Evolutionary conservation across 35 echinoderm and acorn worm species (phyloP).

Genomic region (Hemicentrotus pulcherrimus): DNA sequence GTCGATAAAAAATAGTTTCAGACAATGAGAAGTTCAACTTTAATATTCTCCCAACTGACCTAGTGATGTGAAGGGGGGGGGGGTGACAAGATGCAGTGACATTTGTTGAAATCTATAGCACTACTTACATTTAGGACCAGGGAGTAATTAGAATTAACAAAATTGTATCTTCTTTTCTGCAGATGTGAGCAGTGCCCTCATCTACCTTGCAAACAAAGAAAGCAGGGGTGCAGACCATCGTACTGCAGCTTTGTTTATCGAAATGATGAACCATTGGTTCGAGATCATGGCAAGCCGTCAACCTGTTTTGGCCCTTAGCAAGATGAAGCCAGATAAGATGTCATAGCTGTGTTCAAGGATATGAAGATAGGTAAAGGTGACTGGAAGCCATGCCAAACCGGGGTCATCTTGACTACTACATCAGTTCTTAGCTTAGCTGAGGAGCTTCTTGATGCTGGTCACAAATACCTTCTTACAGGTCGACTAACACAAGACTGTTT

Average conservation of each 20-base stretch:
- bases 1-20: no score
- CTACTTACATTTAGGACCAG: background rate
- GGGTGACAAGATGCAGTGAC: no score
- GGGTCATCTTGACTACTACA: no score
- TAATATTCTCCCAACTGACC: no score
- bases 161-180: slow-evolving; percentile 18
- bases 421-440: slow-evolving; percentile 44
- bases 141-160: background rate
- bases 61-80: no score
- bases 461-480: slow-evolving; percentile 59
- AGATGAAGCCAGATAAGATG: slow-evolving; percentile 49
- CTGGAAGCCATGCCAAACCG: no score
- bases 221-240: slow-evolving; percentile 16
- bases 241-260: slow-evolving; percentile 55
- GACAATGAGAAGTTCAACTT: no score
- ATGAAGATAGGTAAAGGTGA: background rate
- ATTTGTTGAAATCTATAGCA: no score
- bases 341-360: slow-evolving; percentile 50
- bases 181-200: slow-evolving; percentile 42
- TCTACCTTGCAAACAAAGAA: slow-evolving; percentile 43
- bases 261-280: slow-evolving; percentile 58
- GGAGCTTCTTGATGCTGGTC: slow-evolving; percentile 53
- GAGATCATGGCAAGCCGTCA: slow-evolving; percentile 57
- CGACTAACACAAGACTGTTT: slow-evolving; percentile 67
- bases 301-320: slow-evolving; percentile 52